Conservation (phyloP, 1,140 invertebrate genomes). For the Microplitis mediator region DNA sequence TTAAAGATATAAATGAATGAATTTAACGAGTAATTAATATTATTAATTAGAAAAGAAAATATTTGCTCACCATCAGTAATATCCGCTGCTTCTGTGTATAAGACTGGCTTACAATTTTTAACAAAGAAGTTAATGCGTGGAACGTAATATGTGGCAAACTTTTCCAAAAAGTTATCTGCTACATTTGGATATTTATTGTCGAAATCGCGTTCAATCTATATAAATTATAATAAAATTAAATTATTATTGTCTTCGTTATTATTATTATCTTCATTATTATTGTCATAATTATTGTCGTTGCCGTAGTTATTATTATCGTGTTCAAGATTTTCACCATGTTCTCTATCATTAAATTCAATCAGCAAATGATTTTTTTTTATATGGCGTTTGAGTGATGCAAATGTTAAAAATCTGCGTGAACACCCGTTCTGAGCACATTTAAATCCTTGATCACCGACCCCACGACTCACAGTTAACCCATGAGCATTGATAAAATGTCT, state of each 20-base stretch:
- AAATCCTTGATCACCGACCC: neutral
- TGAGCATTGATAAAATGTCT: neutral
- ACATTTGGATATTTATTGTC: neutral
- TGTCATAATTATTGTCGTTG: too few species aligned
- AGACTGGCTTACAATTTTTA: neutral
- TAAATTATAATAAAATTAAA: neutral
- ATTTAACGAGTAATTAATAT: neutral
- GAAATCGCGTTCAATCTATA: neutral
- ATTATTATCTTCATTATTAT: too few species aligned
- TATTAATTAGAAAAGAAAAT: neutral
- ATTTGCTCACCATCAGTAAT: slow-evolving; percentile 1
- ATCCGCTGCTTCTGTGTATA: neutral
- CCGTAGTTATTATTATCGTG: too few species aligned
- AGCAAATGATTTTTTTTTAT: neutral
- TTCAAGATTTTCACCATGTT: neutral
- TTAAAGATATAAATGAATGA: neutral
- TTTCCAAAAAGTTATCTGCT: neutral
- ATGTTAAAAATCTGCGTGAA: neutral
- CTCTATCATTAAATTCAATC: neutral
- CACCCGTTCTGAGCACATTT: neutral
- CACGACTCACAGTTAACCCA: neutral
- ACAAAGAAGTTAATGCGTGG: neutral
- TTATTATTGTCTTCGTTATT: neutral
- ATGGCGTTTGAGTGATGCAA: neutral
- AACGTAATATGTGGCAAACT: neutral